phyloP scores from a whole-genome alignment of 1,140 invertebrate species.

The Marisa cornuarietis region DNA sequence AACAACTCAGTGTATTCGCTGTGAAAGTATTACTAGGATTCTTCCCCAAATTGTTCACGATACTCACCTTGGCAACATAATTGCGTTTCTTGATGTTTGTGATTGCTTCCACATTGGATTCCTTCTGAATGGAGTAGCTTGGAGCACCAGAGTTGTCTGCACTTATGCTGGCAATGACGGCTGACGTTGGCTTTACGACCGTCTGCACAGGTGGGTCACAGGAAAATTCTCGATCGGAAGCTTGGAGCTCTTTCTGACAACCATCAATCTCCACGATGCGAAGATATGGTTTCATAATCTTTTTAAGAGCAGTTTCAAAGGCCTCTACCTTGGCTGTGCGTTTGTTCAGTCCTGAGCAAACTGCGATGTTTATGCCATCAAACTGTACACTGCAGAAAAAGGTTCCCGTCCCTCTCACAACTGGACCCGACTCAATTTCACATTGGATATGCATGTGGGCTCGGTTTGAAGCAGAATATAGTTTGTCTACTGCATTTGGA shows the following conservation, averaged over 20 bases:
- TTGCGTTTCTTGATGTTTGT: slow-evolving; percentile 18
- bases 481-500: slow-evolving; percentile 31
- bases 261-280: slow-evolving; percentile 38
- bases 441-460: slow-evolving; percentile 18
- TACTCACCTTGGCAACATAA: slow-evolving; percentile 18
- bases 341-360: slow-evolving; percentile 14
- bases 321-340: slow-evolving; percentile 46
- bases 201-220: slow-evolving; percentile 12
- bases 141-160: not conserved
- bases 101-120: slow-evolving; percentile 25
- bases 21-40: no score
- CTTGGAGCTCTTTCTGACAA: slow-evolving; percentile 36
- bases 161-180: slow-evolving; percentile 19
- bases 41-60: no score
- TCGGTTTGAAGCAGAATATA: slow-evolving; percentile 28
- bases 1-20: no score
- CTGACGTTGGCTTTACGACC: not conserved
- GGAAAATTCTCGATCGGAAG: slow-evolving; percentile 29
- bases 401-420: slow-evolving; percentile 16
- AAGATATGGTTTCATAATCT: slow-evolving; percentile 37
- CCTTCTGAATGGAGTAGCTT: slow-evolving; percentile 13
- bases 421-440: slow-evolving; percentile 18
- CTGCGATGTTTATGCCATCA: slow-evolving; percentile 16
- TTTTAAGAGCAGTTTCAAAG: slow-evolving; percentile 44
- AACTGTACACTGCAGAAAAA: slow-evolving; percentile 24